Percentiles rank a stretch among this genome's conserved stretches.
Conservation (phyloP, 1,140 invertebrate species). For the Drosophila bifasciata region DNA sequence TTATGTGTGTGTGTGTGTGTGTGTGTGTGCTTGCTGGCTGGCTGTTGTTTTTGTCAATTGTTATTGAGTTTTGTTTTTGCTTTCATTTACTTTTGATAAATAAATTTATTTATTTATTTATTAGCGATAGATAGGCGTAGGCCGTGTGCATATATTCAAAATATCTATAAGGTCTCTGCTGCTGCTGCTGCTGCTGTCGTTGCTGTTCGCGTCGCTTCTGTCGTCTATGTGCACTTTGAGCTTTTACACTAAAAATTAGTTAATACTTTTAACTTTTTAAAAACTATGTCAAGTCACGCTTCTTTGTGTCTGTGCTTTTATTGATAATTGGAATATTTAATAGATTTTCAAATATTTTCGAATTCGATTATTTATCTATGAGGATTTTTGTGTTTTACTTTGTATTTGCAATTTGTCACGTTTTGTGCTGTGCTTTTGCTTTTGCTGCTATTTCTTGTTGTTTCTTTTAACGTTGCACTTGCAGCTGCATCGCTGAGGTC, state of each 20-base stretch:
- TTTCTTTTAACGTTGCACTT: constrained; percentile 36
- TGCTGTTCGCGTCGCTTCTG: neutral
- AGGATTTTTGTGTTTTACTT: constrained; percentile 8
- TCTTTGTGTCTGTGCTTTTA: too few relatives aligned
- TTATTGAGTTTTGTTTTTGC: constrained; percentile 57
- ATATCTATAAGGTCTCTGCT: too few relatives aligned
- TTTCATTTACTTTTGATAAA: constrained; percentile 54
- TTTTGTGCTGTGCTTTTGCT: constrained; percentile 25
- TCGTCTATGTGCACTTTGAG: neutral
- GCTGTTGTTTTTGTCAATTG: constrained; percentile 42
- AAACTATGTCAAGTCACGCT: neutral
- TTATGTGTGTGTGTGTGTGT: constrained; percentile 2
- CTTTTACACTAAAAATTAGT: constrained; percentile 5
- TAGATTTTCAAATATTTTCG: constrained; percentile 4
- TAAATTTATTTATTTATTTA: constrained; percentile 14
- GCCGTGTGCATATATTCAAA: constrained; percentile 2
- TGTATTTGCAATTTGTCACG: constrained; percentile 31
- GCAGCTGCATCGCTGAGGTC: constrained; percentile 47
- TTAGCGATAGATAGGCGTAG: constrained; percentile 36
- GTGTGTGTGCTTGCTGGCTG: neutral
- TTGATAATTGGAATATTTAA: neutral
- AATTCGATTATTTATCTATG: constrained; percentile 9
- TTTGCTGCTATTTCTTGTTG: too few relatives aligned
- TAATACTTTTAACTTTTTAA: constrained; percentile 27
- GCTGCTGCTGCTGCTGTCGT: too few relatives aligned